Conservation (phyloP, 2,888 invertebrate species). For the Zonitis immaculata region DNA sequence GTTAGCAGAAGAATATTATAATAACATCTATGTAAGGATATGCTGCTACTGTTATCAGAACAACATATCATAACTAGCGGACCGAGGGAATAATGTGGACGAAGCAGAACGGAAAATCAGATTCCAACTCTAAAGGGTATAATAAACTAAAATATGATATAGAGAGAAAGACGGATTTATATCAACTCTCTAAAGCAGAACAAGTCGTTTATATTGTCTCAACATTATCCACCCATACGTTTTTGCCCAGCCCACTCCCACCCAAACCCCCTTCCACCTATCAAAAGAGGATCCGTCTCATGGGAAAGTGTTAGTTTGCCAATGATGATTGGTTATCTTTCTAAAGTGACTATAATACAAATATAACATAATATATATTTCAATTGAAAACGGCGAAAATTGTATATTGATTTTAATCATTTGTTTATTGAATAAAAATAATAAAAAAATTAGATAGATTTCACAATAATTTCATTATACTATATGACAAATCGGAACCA, state of each 20-base stretch:
- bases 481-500: no score
- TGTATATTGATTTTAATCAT: no score
- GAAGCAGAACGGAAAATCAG: slow-evolving; percentile 37
- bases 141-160: slow-evolving; percentile 30
- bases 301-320: slow-evolving; percentile 3
- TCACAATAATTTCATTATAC: no score
- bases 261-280: slow-evolving; percentile 13
- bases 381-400: no score
- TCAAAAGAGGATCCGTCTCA: slow-evolving; percentile 21
- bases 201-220: slow-evolving; percentile 28
- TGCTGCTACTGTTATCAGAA: slow-evolving; percentile 22
- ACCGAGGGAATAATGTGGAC: slow-evolving; percentile 28
- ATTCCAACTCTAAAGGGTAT: slow-evolving; percentile 36
- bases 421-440: no score
- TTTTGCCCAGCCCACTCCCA: slow-evolving; percentile 15
- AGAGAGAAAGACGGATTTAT: background rate
- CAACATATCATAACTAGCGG: slow-evolving; percentile 28
- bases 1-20: slow-evolving; percentile 1
- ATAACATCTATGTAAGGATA: slow-evolving; percentile 15
- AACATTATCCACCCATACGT: slow-evolving; percentile 27
- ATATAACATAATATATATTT: no score
- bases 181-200: slow-evolving; percentile 16
- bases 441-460: no score
- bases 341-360: background rate
- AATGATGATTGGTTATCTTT: background rate